Conservation (phyloP, 2,888 invertebrate genomes). For the Baronia brevicornis region DNA sequence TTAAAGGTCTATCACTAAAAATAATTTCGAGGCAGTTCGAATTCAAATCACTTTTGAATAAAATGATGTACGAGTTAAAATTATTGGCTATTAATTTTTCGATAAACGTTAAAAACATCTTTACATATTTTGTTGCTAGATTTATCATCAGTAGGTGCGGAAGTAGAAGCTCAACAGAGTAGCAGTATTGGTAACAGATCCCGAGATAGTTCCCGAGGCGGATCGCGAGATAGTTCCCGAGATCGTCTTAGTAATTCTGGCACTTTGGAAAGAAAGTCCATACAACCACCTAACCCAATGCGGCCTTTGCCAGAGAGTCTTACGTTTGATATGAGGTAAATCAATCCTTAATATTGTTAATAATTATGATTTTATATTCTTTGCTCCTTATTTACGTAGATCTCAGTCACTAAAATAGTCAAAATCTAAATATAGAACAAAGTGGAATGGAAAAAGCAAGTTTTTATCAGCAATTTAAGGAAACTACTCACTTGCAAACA, state of each 20-base stretch:
- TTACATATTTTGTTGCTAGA: constrained; percentile 61
- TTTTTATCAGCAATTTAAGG: too few species aligned
- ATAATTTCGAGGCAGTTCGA: too few species aligned
- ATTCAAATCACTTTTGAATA: too few species aligned
- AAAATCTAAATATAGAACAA: too few species aligned
- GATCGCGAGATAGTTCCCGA: constrained; percentile 65
- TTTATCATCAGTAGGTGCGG: constrained; percentile 85
- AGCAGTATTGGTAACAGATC: constrained; percentile 47
- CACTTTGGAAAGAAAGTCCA: constrained; percentile 57
- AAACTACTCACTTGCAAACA: too few species aligned
- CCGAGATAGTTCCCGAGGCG: constrained; percentile 63
- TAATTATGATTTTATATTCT: background rate
- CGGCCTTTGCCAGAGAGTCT: constrained; percentile 88
- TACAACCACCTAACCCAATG: constrained; percentile 66
- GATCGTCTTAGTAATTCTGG: constrained; percentile 65
- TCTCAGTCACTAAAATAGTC: too few species aligned
- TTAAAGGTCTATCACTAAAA: too few species aligned
- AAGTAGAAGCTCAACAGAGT: constrained; percentile 70
- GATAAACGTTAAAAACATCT: constrained; percentile 4
- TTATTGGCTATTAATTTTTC: too few species aligned
- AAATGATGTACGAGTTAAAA: too few species aligned
- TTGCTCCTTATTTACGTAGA: background rate
- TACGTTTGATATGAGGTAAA: constrained; percentile 90
- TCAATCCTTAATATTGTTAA: background rate
- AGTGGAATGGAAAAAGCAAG: too few species aligned